These are phyloP conservation scores for Scolopax rusticola DNA, from an alignment of 2,797 vertebrate species.

Conservation along the genomic window DNA sequence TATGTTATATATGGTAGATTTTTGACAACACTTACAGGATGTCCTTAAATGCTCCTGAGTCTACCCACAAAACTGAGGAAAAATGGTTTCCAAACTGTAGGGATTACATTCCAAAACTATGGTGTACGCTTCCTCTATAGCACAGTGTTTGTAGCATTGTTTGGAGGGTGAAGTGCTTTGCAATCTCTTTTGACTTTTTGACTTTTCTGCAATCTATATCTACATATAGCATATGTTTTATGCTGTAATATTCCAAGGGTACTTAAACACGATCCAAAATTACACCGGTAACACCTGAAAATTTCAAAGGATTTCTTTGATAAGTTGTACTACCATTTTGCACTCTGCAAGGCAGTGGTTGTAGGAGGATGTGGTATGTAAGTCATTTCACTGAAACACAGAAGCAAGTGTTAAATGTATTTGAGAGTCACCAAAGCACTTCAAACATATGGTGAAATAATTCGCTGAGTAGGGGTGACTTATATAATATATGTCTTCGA, in stretches of 20 bases:
- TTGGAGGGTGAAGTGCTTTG: background rate
- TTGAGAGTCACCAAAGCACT: background rate
- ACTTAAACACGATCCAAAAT: background rate
- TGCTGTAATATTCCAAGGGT: background rate
- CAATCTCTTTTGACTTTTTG: background rate
- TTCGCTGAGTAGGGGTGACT: background rate
- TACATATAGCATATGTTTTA: background rate
- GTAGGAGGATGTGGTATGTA: background rate
- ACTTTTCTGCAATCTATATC: background rate
- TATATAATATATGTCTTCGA: background rate
- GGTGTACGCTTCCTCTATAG: background rate
- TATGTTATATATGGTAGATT: background rate
- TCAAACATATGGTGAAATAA: background rate
- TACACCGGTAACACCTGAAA: background rate
- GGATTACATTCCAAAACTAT: background rate
- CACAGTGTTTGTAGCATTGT: background rate
- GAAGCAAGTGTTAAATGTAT: background rate
- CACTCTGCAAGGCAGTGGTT: background rate
- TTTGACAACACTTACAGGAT: background rate
- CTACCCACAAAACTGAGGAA: background rate
- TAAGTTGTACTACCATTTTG: background rate
- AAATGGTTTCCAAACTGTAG: background rate
- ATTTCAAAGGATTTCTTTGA: background rate
- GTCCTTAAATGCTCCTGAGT: background rate
- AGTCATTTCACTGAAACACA: background rate